phyloP scores from a whole-genome alignment of 2,113 vertebrate genomes.

The Istiophorus platypterus region DNA sequence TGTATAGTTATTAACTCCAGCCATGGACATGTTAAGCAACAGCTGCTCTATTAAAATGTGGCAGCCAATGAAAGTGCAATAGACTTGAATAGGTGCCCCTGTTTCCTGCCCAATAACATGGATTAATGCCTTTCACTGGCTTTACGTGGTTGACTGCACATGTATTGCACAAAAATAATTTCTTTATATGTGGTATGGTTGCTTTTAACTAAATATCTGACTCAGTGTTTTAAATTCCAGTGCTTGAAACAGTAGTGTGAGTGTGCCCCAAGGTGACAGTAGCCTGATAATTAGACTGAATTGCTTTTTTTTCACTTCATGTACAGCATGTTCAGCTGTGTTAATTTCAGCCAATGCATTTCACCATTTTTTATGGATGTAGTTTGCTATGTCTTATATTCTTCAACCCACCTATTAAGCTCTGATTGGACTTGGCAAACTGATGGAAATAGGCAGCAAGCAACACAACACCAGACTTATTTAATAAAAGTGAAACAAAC shows the following conservation, averaged over 20 bases:
- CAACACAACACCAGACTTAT: no score
- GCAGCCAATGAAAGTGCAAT: not conserved
- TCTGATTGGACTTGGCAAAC: not conserved
- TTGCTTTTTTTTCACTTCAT: no score
- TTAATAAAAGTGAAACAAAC: no score
- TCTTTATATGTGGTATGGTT: not conserved
- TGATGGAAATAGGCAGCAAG: no score
- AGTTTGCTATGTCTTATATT: no score
- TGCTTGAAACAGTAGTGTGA: not conserved
- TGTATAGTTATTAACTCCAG: conserved; percentile 15
- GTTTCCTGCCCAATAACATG: not conserved
- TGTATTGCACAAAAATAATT: not conserved
- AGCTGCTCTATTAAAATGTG: conserved; percentile 4
- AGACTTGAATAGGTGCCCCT: not conserved
- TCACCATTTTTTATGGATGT: no score
- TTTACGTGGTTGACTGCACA: not conserved
- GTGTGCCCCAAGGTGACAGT: no score
- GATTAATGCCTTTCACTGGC: not conserved
- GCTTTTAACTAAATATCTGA: no score
- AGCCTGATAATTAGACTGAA: no score
- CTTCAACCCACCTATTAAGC: not conserved
- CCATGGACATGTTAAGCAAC: conserved; percentile 11
- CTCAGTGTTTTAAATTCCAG: not conserved
- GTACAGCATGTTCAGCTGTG: no score
- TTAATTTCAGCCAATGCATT: not conserved